Evolutionary conservation across 2,888 invertebrate genomes (phyloP), one percentile per base, ranked within the genome.

Genomic region (Amiota minor): DNA sequence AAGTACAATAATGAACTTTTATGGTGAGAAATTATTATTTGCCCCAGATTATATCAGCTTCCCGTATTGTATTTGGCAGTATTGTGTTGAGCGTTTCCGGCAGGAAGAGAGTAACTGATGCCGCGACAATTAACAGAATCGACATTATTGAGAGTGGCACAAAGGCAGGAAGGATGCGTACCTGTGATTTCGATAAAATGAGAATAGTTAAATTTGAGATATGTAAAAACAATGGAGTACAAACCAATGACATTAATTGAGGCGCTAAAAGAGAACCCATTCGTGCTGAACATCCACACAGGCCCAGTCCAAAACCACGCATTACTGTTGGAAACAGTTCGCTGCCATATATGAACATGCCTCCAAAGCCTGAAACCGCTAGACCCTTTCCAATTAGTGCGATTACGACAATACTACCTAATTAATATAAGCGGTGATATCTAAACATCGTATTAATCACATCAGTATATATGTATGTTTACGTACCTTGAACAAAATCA

Each of bases 231-330:
- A 35, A 35, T 35, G 35, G 6, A 46, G 9, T 72, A 77, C 84
- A 77, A 78, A 89, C 89, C 78, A 86, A 74, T 47, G 84, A 76
- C 76, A 89, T 78, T 56, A 89, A 76, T 78, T 90, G 90, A 12
- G 90, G 90, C 20, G 91, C 90, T 20, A 91, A 80, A 50, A 91
- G 87, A 67, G 90, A 90, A 1, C 91, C 91, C 14, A 91, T 84
- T 75, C 91, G 86, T 6, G 90, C 90, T 78, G 90, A 89, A 80
- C 90, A 89, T 1, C 90, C 88, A 80, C 91, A 91, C 11, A 90
- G 80, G 45, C 91, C 91, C 53, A 90, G 79, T 64, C 88, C 89
- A 53, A 87, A 83, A 10, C 88, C 89, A 53, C 90, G 86, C 61
- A 87, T 82, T 69, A 89, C 85, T 1, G 90, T 90, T 35, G 90